These are phyloP conservation scores for Sesamia nonagrioides DNA, from an alignment of 1,140 invertebrate species.

Conservation along the genomic window DNA sequence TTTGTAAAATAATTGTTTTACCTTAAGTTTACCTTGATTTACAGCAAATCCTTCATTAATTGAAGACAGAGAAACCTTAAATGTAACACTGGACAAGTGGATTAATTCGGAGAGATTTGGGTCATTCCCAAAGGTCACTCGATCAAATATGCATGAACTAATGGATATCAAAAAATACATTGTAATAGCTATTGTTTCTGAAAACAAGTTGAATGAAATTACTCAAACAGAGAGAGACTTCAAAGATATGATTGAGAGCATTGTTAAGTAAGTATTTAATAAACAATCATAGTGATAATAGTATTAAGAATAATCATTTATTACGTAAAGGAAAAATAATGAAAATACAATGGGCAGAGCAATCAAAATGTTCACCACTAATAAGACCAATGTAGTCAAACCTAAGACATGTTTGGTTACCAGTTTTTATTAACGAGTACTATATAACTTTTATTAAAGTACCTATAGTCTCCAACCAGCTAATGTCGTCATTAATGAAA, in stretches of 20 bases:
- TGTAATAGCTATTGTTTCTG: slow-evolving; percentile 95
- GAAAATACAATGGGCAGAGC: too few relatives aligned
- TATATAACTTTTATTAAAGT: too few relatives aligned
- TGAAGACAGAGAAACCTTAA: slow-evolving; percentile 88
- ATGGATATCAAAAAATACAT: slow-evolving; percentile 95
- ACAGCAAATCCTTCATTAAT: slow-evolving; percentile 83
- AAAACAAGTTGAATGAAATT: slow-evolving; percentile 95
- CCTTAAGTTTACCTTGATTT: slow-evolving; percentile 49
- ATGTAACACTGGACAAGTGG: slow-evolving; percentile 93
- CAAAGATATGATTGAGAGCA: slow-evolving; percentile 94
- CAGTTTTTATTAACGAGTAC: too few relatives aligned
- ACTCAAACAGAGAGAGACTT: slow-evolving; percentile 94
- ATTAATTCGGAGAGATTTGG: slow-evolving; percentile 96
- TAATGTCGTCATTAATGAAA: too few relatives aligned
- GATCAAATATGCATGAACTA: slow-evolving; percentile 94
- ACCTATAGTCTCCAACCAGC: too few relatives aligned
- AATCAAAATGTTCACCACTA: too few relatives aligned
- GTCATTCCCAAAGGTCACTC: slow-evolving; percentile 95
- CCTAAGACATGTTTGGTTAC: too few relatives aligned
- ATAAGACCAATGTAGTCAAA: too few relatives aligned
- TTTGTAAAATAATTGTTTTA: slow-evolving; percentile 10
- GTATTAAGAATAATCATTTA: too few relatives aligned
- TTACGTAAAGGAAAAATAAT: too few relatives aligned
- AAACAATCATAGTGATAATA: too few relatives aligned
- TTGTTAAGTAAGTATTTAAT: slow-evolving; percentile 88